Evolutionary conservation across 2,888 invertebrate species (phyloP), one percentile per base, ranked within the genome.

Genomic region (Ctenicera cuprea): DNA sequence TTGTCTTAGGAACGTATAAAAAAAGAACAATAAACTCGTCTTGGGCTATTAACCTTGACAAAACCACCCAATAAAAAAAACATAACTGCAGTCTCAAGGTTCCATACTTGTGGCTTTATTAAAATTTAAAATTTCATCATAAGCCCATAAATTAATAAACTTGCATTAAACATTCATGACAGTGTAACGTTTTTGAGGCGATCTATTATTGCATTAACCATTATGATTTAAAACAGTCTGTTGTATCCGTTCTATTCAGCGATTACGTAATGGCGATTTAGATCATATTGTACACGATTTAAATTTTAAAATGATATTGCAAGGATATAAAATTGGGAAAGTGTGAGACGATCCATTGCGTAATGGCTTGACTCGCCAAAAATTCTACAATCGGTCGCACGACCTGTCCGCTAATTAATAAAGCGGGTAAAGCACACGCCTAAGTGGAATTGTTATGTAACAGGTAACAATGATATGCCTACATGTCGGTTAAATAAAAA

Each of bases 111-210:
- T 22, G 54, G 30, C 30, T 30, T 4, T 33, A 30, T 54, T 54
- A 54, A 54, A 30, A 16, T 22, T n/a, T 14, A 7, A 26, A 54
- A 54, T 48, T 54, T 54, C 54, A 54, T 54, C 14, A 30, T n/a
- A 54, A 30, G 12, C 22, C 7, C 54, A 54, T 54, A 54, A 54
- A 54, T 54, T 54, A 54, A 30, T 54, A 54, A 26, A 54, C 54
- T 9, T 30, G 9, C 45, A 45, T 54, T 30, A 50, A n/a, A 54
- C 8, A 1, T 5, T 12, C 30, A 33, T 30, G 54, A 54, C 30
- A 54, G 52, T 14, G 8, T 48, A 14, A 30, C n/a, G 3, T 33
- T 54, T 54, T 54, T 30, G 54, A 33, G 26, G 50, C 50, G 12
- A 50, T 50, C 50, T 50, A 22, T 50, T 50, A 20, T n/a, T n/a